Base-by-base conservation (phyloP, 2,888 invertebrate genomes). In the Brassicogethes aeneus region DNA sequence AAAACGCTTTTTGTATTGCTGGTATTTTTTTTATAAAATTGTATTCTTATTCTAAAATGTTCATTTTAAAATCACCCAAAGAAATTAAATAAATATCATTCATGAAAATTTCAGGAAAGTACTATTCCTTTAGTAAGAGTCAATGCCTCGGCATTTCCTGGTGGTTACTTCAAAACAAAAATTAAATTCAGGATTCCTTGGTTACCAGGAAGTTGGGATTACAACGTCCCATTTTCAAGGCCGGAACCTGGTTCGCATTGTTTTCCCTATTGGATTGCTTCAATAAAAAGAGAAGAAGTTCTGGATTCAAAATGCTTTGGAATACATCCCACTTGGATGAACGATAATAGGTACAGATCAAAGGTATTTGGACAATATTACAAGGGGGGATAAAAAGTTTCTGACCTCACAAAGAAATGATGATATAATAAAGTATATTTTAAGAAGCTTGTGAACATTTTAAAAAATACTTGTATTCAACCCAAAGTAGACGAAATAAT, bases 291-390 rank as follows among this genome's bases (percentile, higher is more conserved):
- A n/a, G 71, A 54, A 17, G 45, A 70, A 14, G 74, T 83, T 44
- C 65, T 78, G 17, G 72, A 80, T 33, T 74, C 74, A 38, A 78
- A 82, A 53, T 90, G 90, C 58, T 66, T 91, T 15, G 81, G 80
- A 60, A 85, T 87, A 46, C 81, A 84, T 60, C 89, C 90, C 0
- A 85, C 82, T 15, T 91, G 91, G 90, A 87, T 90, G 87, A 75
- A 76, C 55, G 82, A 86, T 62, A 66, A 66, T 63, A 68, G 66
- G 68, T 68, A 64, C 53, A 57, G 45, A 52, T 54, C 13, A 60
- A 66, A 49, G 64, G 65, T 64, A 65, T 62, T 61, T 58, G 50
- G 16, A 43, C n/a, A n/a, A n/a, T n/a, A n/a, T n/a, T n/a, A n/a
- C n/a, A n/a, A n/a, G 41, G 3, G n/a, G n/a, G n/a, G n/a, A n/a